Evolutionary conservation across 2,888 invertebrate species (phyloP), one percentile per base, ranked within the genome.

Genomic region (Trichopria drosophilae): DNA sequence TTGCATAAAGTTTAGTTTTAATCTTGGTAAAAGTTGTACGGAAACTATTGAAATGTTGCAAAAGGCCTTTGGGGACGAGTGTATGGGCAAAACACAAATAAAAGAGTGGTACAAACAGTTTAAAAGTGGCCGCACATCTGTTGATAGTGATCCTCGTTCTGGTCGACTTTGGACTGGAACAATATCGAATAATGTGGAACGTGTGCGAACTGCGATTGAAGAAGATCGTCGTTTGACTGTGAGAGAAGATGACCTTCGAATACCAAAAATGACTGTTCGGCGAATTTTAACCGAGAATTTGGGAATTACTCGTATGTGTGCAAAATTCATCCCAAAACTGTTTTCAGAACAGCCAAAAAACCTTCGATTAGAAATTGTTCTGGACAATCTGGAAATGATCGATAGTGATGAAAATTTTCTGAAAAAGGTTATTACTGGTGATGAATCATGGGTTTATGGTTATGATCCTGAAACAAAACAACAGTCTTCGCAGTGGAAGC

Each of bases 391-490:
- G 28, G 35, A 56, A 51, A 32, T 31, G 28, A 20, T 37, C 42
- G 34, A 40, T 45, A 44, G 43, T 51, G 46, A 47, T 48, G 3
- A 42, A 22, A 32, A n/a, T 13, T 49, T 45, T 45, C 39, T 60
- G 18, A 58, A 59, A 16, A 58, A 40, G 26, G 42, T 60, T 13
- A 60, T 61, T 34, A 59, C 57, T 53, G 57, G 61, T 51, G 55
- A 62, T 47, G 58, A 63, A 35, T 46, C 53, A 7, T 60, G 61
- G 59, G 51, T 56, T 44, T 61, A 55, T 43, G 50, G 49, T 20
- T 55, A 58, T 28, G 48, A 54, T 46, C 39, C 34, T 5, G n/a
- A n/a, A n/a, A n/a, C n/a, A 50, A 59, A 54, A 60, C 60, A 35
- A 58, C 55, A 61, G 34, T 61, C 52, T 42, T 55, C 53, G 24